Base-by-base conservation (phyloP, 2,888 invertebrate species). In the Antheraea yamamai region DNA sequence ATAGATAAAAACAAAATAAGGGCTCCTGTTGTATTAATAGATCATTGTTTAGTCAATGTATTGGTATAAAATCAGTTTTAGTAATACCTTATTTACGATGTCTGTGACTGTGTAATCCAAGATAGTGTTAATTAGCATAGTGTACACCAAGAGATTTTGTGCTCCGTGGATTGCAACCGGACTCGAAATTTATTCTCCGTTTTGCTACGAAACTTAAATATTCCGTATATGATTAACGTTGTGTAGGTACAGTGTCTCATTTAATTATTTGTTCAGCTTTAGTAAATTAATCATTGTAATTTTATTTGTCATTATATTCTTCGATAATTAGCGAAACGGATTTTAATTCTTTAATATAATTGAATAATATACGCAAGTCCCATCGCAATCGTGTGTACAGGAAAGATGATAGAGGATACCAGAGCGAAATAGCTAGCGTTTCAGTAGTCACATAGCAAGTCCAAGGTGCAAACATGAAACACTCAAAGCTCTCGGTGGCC, bases 391-490 rank as follows among this genome's bases (percentile, higher is more conserved):
- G 85, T 84, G 92, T 94, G 94, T 94, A 94, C 94, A 92, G 92
- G 93, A 92, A 92, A 94, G 91, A 93, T 94, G 93, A 94, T 88
- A 95, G 93, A 94, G 92, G 91, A 89, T 92, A 91, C 88, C 93
- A 94, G 94, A 94, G 94, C 94, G 91, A 93, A 92, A 93, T 93
- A 93, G 94, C 94, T 93, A 94, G 94, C 94, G 91, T 92, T 89
- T 92, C 86, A 92, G 90, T 93, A 92, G 92, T 94, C 92, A 94
- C 94, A 95, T 93, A 95, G 95, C 95, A 95, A 95, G 94, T 95
- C 95, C 95, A 95, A 95, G 95, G 95, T 95, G 95, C 95, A 95
- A 95, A 95, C 95, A 95, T 95, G 95, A 94, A 95, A 95, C 95
- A 95, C 94, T 95, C 94, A 95, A 95, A 95, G 95, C 95, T 94